Conservation (phyloP, 2,888 invertebrate species). For the Tetragonula carbonaria region DNA sequence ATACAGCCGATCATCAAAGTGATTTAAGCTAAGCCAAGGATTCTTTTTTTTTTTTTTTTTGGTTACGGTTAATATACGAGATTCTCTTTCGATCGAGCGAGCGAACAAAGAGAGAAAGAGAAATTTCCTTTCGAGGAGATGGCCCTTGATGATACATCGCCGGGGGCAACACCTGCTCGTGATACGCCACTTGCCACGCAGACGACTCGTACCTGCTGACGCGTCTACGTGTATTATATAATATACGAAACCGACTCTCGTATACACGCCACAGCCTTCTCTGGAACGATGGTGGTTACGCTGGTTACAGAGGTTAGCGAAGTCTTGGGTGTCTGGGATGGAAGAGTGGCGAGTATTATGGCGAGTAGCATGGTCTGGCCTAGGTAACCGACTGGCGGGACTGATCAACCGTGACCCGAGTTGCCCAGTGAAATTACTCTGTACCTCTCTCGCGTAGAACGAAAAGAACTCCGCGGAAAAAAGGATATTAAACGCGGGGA, state of each 20-base stretch:
- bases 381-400: conserved; percentile 33
- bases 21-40: conserved; percentile 11
- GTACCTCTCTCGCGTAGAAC: not conserved
- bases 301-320: conserved; percentile 70
- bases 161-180: conserved; percentile 73
- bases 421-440: conserved; percentile 39
- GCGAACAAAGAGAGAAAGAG: too few species aligned
- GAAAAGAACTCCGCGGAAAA: conserved; percentile 20
- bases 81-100: not conserved
- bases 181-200: conserved; percentile 63
- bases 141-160: conserved; percentile 67
- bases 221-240: conserved; percentile 67
- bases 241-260: conserved; percentile 61
- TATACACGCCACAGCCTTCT: conserved; percentile 28
- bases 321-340: conserved; percentile 62
- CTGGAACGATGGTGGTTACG: conserved; percentile 61
- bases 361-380: conserved; percentile 60
- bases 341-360: conserved; percentile 62
- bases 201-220: conserved; percentile 44
- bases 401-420: conserved; percentile 50
- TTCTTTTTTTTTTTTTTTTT: not conserved
- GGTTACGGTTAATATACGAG: not conserved
- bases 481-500: conserved; percentile 19
- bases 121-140: conserved; percentile 21
- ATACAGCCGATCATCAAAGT: not conserved